Conservation (phyloP, 2,888 invertebrate species). For the Tuta absoluta region DNA sequence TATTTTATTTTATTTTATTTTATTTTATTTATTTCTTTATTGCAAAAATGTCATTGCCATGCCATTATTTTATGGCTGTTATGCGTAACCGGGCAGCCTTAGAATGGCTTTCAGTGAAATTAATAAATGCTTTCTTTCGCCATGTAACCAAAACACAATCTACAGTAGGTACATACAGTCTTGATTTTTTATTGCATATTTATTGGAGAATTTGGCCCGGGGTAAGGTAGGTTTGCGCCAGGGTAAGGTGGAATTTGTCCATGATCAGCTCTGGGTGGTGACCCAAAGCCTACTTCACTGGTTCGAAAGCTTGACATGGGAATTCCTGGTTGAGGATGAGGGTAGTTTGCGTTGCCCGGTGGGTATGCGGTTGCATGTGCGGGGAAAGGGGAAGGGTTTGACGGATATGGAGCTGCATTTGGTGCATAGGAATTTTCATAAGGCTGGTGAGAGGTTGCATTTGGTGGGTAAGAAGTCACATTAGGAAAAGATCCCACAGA, state of each 20-base stretch:
- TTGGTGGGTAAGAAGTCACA: neutral
- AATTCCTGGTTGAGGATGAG: neutral
- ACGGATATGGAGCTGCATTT: neutral
- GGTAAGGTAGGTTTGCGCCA: neutral
- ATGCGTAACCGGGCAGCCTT: no score
- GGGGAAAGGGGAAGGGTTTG: neutral
- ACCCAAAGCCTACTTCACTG: neutral
- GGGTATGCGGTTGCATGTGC: neutral
- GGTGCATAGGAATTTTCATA: no score
- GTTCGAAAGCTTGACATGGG: neutral
- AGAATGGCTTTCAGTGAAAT: no score
- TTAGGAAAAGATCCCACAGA: constrained; percentile 2
- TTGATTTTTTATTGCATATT: no score
- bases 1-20: no score
- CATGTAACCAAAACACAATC: no score
- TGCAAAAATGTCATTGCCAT: no score
- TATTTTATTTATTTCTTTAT: no score
- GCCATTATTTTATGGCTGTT: no score
- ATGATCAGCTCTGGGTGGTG: neutral
- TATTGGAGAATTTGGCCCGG: neutral
- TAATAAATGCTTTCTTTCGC: no score
- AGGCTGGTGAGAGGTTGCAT: neutral
- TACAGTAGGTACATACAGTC: no score
- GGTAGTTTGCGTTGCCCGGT: neutral
- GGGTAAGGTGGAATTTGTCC: constrained; percentile 22